Conservation (phyloP, 1,140 invertebrate genomes). For the Homarus americanus region DNA sequence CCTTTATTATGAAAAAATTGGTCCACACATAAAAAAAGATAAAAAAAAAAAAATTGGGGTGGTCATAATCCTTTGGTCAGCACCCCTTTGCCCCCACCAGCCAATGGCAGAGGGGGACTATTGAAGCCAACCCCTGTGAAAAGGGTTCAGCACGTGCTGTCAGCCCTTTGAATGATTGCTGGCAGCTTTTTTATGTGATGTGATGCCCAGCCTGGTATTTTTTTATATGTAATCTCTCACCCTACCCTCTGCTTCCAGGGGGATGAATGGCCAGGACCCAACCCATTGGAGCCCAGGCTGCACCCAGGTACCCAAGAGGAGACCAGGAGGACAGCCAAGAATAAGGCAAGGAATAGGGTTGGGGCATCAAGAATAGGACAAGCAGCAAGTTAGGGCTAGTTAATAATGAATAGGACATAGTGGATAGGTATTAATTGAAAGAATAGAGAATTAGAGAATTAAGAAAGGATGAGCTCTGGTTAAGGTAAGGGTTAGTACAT, state of each 20-base stretch:
- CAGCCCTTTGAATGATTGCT: conserved; percentile 61
- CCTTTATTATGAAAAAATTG: conserved; percentile 66
- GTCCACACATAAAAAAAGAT: conserved; percentile 40
- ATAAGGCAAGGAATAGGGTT: background rate
- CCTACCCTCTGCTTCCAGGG: conserved; percentile 49
- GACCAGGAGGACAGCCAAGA: background rate
- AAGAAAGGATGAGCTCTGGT: background rate
- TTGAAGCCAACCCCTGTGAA: conserved; percentile 49
- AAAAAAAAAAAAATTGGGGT: conserved; percentile 40
- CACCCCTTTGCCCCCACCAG: conserved; percentile 51
- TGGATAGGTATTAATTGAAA: background rate
- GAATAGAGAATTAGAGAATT: background rate
- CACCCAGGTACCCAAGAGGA: conserved; percentile 37
- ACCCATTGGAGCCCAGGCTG: conserved; percentile 39
- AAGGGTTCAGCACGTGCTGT: conserved; percentile 64
- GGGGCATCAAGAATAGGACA: background rate
- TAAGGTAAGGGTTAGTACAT: background rate
- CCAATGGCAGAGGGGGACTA: conserved; percentile 41
- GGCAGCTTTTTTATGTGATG: conserved; percentile 66
- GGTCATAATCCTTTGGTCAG: conserved; percentile 58
- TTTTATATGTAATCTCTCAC: conserved; percentile 60
- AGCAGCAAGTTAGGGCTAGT: background rate
- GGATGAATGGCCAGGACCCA: conserved; percentile 41
- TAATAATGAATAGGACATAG: background rate
- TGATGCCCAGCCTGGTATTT: conserved; percentile 63